Base-by-base conservation (phyloP, 2,888 invertebrate genomes). In the Congeria kusceri region DNA sequence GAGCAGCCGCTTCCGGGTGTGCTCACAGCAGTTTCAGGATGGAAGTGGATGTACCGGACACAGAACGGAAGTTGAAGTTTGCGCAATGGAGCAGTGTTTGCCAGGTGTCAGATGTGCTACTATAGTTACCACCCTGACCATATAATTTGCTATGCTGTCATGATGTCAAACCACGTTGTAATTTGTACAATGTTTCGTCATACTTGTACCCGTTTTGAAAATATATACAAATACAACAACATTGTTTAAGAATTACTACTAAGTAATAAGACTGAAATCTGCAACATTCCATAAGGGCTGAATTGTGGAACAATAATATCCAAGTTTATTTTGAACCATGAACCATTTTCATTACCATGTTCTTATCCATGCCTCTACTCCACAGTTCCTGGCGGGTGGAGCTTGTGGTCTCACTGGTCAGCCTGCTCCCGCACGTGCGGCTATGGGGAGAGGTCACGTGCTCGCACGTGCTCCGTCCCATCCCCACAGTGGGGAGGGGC, bases 371-470 rank as follows among this genome's bases (percentile, higher is more conserved):
- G 39, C 39, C 39, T 39, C 3, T 39, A 39, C 39, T 13, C 15
- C 39, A 39, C 39, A 80, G 80, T 78, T 57, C 72, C 75, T 62
- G 84, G 84, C 9, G 74, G 69, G 25, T 80, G 78, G 72, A 49
- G 73, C 3, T 7, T 28, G 0, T 84, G 84, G 84, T 28, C 65
- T n/a, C 28, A n/a, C 1, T 84, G 80, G 80, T 65, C 63, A 15
- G 44, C 18, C 0, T 84, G 84, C 65, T 61, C 72, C 13, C 29
- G 47, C 39, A 67, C 70, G 9, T 84, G 84, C 70, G 84, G 80
- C 0, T 39, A 28, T 1, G 80, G 78, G 13, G 53, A 62, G 15
- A 67, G 59, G 44, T 18, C 32, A 15, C 56, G 78, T 46, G 29
- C 49, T 23, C 64, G 84, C 39, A 46, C 62, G 15, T 80, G 81